A percentile compares a stretch with the other conserved stretches of the same genome.
Evolutionary conservation across 2,797 vertebrate genomes (phyloP).

Genomic region (Simalia tracyae): DNA sequence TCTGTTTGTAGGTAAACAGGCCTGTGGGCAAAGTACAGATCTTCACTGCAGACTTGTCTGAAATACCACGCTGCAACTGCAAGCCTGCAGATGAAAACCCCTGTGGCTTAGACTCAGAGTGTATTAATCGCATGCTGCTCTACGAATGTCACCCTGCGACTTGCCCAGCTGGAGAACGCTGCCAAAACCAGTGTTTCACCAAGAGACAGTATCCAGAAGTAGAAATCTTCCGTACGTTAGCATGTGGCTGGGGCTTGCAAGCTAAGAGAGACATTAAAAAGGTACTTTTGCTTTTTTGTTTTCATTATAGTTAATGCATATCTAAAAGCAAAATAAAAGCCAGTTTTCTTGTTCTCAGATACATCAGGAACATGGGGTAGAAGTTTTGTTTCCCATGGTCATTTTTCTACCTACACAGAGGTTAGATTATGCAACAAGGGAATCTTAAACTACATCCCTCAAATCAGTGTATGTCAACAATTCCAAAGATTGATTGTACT

Average conservation of each 20-base stretch:
- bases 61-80: constrained; percentile 96
- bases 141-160: constrained; percentile 96
- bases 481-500: not conserved
- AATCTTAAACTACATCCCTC: not conserved
- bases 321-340: not conserved
- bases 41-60: constrained; percentile 91
- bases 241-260: constrained; percentile 94
- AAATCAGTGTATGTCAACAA: rapidly evolving
- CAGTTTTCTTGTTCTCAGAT: not conserved
- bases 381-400: not conserved
- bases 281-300: constrained; percentile 64
- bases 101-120: constrained; percentile 93
- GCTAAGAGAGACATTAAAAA: constrained; percentile 93
- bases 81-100: constrained; percentile 92
- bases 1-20: constrained; percentile 84
- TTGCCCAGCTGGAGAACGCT: constrained; percentile 87
- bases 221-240: constrained; percentile 92
- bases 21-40: constrained; percentile 96
- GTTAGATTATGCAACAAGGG: rapidly evolving
- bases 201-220: constrained; percentile 95
- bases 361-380: not conserved
- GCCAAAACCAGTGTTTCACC: constrained; percentile 94
- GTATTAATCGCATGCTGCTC: constrained; percentile 97
- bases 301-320: rapidly evolving
- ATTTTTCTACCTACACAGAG: not conserved